Evolutionary conservation across 2,888 invertebrate species (phyloP), one percentile per base, ranked within the genome.

Genomic region (Neocrepidodera transversa): DNA sequence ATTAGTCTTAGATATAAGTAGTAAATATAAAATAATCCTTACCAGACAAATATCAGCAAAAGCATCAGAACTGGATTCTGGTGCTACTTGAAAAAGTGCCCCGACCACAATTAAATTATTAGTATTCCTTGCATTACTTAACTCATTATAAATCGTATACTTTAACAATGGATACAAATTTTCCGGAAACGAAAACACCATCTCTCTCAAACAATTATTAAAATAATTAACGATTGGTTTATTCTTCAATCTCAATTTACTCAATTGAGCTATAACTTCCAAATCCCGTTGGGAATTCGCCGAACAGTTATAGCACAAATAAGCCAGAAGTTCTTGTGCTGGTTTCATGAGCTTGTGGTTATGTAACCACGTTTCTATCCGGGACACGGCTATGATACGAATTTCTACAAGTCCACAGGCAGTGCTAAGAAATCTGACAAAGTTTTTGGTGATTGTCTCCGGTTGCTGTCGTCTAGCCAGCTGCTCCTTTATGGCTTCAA

Each of bases 21-120:
- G n/a, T n/a, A n/a, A n/a, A n/a, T n/a, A n/a, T n/a, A n/a, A n/a
- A n/a, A n/a, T n/a, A n/a, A n/a, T 26, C 70, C 75, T 74, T 74
- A 86, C 86, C 81, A 85, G 82, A 72, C 89, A 93, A 14, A 93
- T 92, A 76, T 92, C 91, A 0, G 93, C 93, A 73, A 95, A 85
- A 64, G 91, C 86, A 50, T 87, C 87, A 0, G 96, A 92, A 47
- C 95, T 91, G 38, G 86, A 84, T 67, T 92, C 92, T 2, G 93
- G 89, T 60, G 90, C 86, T 17, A 91, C 89, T 79, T 92, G 92
- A 75, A 97, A 92, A 80, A 97, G 89, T 7, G 92, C 91, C 1
- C 90, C 90, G 11, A 97, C 84, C 79, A 97, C 90, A 8, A 93
- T 88, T 90, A 97, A 92, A 80, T 97, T 97, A 82, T 96, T 97